Evolutionary conservation across 2,888 invertebrate genomes (phyloP), one percentile per base, ranked within the genome.

Genomic region (Actias luna): DNA sequence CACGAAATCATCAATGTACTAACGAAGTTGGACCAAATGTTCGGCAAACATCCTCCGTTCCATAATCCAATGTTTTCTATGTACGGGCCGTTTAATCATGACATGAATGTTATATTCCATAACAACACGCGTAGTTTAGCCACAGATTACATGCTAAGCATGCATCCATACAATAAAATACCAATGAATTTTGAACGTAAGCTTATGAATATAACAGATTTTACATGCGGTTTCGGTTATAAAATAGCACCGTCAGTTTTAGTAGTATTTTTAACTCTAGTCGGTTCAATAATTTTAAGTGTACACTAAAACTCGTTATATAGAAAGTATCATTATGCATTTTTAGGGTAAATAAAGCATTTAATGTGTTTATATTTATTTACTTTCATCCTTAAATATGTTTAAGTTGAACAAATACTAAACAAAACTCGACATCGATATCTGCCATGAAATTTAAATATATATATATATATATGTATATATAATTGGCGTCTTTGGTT

Each of bases 1-100:
- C 94, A 95, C 71, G 97, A 97, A 78, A 94, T 96, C 1, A 91
- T 95, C 63, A 94, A 96, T 68, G 94, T 96, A 0, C 93, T 97
- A 46, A 90, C 95, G 16, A 94, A 95, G 69, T 89, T 97, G 74
- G 96, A 96, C 77, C 92, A 94, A 70, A 82, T 95, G 35, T 97
- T 97, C 79, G 97, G 97, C 52, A 94, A 93, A 76, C 92, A 91
- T 60, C 81, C 84, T 12, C 85, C 88, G 0, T 89, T 89, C 73
- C 93, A 93, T 18, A 94, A 93, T 0, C 93, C 94, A 0, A 93
- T 95, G 67, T 96, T 96, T 72, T 94, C 95, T 0, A 89, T 97
- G 85, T 97, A 94, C 68, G 96, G 95, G 0, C 83, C 93, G 0
- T 97, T 94, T 73, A 95, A 96, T 69, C 94, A 93, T 46, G 83